These are phyloP conservation scores for Enteromius trimaculatus DNA, from an alignment of 2,797 vertebrate genomes.

Conservation along the genomic window DNA sequence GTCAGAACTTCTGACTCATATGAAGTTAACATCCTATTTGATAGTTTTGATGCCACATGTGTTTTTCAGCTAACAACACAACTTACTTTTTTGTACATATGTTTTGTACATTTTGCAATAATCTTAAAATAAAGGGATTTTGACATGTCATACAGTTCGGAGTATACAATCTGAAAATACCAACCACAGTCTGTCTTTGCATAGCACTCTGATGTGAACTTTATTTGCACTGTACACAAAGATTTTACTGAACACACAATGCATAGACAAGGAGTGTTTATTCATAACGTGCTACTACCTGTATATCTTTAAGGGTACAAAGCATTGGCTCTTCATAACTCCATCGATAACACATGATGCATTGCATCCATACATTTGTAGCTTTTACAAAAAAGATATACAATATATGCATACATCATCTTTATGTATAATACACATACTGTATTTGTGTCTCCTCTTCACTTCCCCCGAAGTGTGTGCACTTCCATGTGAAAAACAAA, in stretches of 20 bases:
- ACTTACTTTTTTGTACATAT: conserved; percentile 10
- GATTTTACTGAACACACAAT: conserved; percentile 73
- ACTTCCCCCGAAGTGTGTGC: conserved; percentile 59
- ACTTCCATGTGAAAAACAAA: conserved; percentile 48
- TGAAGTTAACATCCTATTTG: not conserved
- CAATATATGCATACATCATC: conserved; percentile 75
- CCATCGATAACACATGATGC: conserved; percentile 82
- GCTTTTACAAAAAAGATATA: conserved; percentile 84
- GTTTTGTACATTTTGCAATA: conserved; percentile 33
- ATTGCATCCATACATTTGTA: conserved; percentile 85
- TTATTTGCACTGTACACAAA: conserved; percentile 58
- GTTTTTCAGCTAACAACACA: not conserved
- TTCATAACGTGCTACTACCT: conserved; percentile 76
- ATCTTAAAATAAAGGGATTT: conserved; percentile 41
- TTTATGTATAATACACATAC: conserved; percentile 76
- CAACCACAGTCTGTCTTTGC: conserved; percentile 53
- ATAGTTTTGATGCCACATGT: not conserved
- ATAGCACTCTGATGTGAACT: conserved; percentile 62
- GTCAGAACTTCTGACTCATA: not conserved
- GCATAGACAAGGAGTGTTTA: conserved; percentile 87
- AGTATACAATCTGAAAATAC: conserved; percentile 36
- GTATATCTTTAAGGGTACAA: conserved; percentile 78
- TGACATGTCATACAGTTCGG: not conserved
- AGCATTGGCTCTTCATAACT: conserved; percentile 75
- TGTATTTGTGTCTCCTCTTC: conserved; percentile 67